Conservation (phyloP, 1,140 invertebrate genomes). For the Belonocnema kinseyi region DNA sequence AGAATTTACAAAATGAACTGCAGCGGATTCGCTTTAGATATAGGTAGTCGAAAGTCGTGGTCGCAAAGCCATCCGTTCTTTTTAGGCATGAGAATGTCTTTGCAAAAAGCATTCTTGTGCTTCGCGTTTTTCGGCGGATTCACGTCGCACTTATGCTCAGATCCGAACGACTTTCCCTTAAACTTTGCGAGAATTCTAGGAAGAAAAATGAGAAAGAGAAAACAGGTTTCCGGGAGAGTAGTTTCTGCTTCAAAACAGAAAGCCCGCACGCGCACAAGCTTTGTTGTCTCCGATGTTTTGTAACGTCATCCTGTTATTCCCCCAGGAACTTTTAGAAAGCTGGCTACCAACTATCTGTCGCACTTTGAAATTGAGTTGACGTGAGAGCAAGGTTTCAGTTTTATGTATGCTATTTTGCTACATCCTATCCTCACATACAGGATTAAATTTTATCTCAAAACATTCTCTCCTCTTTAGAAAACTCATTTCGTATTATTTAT, state of each 20-base stretch:
- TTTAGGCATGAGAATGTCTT: constrained; percentile 13
- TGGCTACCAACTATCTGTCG: constrained; percentile 8
- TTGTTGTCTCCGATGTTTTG: constrained; percentile 28
- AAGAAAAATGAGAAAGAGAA: constrained; percentile 34
- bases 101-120: constrained; percentile 38
- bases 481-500: too few relatives aligned
- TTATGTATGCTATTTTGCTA: constrained; percentile 8
- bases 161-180: constrained; percentile 36
- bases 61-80: constrained; percentile 17
- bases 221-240: constrained; percentile 27
- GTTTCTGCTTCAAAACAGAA: constrained; percentile 29
- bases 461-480: too few relatives aligned
- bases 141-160: constrained; percentile 5
- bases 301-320: constrained; percentile 22
- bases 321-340: constrained; percentile 25
- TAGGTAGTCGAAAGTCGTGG: not conserved
- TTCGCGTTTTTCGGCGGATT: constrained; percentile 17
- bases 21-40: not conserved
- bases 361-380: constrained; percentile 6
- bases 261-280: constrained; percentile 23
- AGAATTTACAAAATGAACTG: too few relatives aligned
- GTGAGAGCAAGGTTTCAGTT: constrained; percentile 12
- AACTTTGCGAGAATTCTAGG: constrained; percentile 19
- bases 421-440: not conserved
- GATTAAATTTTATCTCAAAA: too few relatives aligned